Evolutionary conservation across 53 echinoderm and acorn worm genomes (phyloP).

Genomic region (Zoroaster sp.): DNA sequence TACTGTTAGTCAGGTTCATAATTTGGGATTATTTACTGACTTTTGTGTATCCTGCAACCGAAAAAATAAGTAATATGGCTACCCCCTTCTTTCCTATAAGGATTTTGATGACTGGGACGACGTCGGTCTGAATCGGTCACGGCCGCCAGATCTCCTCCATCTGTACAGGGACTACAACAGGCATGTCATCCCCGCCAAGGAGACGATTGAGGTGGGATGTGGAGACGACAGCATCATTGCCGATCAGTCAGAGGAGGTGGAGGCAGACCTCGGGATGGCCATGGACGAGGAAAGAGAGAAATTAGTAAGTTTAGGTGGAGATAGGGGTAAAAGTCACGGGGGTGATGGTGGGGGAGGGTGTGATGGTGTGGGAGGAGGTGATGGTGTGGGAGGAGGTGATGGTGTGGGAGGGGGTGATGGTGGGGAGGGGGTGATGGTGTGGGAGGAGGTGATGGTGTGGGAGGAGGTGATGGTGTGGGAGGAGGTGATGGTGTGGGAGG

Average conservation of each 20-base stretch:
- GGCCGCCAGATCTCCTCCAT: constrained; percentile 92
- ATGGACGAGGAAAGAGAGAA: constrained; percentile 85
- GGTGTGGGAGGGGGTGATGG: too few relatives aligned
- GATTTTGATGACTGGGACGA: constrained; percentile 99
- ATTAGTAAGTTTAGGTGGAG: constrained; percentile 74
- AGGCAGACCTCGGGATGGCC: constrained; percentile 87
- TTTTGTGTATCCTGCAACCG: too few relatives aligned
- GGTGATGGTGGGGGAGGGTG: neutral
- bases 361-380: neutral
- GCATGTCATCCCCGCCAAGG: constrained; percentile 81
- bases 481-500: too few relatives aligned
- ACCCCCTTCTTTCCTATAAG: too few relatives aligned
- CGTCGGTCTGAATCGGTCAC: constrained; percentile 89
- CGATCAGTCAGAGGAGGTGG: constrained; percentile 91
- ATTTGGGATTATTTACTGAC: too few relatives aligned
- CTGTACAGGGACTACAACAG: constrained; percentile 92
- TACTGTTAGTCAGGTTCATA: too few relatives aligned
- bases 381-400: neutral
- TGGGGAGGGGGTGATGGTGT: too few relatives aligned
- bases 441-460: too few relatives aligned
- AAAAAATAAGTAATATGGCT: too few relatives aligned
- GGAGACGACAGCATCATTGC: constrained; percentile 85
- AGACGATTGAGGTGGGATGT: constrained; percentile 82
- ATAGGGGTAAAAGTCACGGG: too few relatives aligned
- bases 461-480: too few relatives aligned